phyloP scores from a whole-genome alignment of 2,797 vertebrate genomes.

The Malacoraja senta region DNA sequence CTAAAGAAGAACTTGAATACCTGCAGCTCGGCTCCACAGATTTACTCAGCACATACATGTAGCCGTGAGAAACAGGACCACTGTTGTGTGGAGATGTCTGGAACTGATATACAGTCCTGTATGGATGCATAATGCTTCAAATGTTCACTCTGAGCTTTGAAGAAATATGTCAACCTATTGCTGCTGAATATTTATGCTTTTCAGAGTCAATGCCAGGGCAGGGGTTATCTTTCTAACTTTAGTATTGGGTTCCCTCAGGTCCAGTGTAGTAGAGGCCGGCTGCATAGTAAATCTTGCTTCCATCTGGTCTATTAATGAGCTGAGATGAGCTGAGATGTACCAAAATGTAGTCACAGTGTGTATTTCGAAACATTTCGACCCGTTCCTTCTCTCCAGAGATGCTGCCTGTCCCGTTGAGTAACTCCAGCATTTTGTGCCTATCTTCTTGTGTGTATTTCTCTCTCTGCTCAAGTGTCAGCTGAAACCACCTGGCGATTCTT shows the following conservation, averaged over 20 bases:
- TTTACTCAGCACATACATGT: constrained; percentile 68
- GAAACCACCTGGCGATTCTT: neutral
- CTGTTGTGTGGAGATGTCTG: neutral
- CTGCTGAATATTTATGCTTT: neutral
- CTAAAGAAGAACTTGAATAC: constrained; percentile 72
- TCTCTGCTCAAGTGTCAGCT: neutral
- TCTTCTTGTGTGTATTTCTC: no score
- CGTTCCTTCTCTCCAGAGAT: no score
- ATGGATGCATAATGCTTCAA: neutral
- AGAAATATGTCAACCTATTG: neutral
- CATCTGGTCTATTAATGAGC: neutral
- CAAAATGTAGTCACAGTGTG: neutral
- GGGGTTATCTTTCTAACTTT: no score
- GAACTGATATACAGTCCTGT: neutral
- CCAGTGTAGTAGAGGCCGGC: neutral
- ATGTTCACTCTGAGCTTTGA: neutral
- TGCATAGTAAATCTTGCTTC: neutral
- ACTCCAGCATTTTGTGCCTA: no score
- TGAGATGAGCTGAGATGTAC: neutral
- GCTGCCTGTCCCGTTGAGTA: no score
- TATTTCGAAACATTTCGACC: neutral
- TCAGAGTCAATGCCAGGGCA: neutral
- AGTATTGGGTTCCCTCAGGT: no score
- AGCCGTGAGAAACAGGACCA: constrained; percentile 41
- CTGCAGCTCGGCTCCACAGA: constrained; percentile 74